Conservation (phyloP, 1,140 invertebrate species). For the Contarinia nasturtii region DNA sequence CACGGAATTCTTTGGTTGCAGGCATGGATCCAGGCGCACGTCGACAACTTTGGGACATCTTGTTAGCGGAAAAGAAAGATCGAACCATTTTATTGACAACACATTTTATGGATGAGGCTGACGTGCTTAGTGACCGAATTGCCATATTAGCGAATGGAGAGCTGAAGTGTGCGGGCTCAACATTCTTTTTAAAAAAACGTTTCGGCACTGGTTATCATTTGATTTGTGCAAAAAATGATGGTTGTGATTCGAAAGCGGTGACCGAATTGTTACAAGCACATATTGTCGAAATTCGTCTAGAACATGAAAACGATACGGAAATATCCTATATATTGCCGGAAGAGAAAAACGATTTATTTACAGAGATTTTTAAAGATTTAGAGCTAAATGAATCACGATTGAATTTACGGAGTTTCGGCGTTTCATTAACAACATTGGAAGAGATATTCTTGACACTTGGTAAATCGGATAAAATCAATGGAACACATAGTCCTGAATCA, state of each 20-base stretch:
- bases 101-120: slow-evolving; percentile 94
- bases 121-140: slow-evolving; percentile 74
- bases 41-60: slow-evolving; percentile 67
- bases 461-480: background rate
- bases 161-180: slow-evolving; percentile 61
- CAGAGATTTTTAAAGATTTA: slow-evolving; percentile 32
- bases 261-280: background rate
- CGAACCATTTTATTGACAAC: slow-evolving; percentile 81
- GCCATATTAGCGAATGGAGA: slow-evolving; percentile 69
- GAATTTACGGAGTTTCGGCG: slow-evolving; percentile 67
- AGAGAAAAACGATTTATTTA: slow-evolving; percentile 36
- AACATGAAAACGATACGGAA: background rate
- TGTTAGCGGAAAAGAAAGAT: slow-evolving; percentile 23
- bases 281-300: background rate
- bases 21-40: slow-evolving; percentile 81
- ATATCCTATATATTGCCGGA: slow-evolving; percentile 15
- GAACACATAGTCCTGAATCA: background rate
- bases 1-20: too few relatives aligned
- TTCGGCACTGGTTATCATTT: slow-evolving; percentile 31
- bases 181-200: slow-evolving; percentile 67
- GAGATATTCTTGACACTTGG: slow-evolving; percentile 42
- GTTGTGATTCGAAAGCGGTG: background rate
- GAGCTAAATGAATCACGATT: slow-evolving; percentile 21
- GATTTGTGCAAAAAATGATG: background rate
- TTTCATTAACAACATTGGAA: slow-evolving; percentile 83